Base-by-base conservation (phyloP, 2,797 vertebrate species). In the Acropternis orthonyx region DNA sequence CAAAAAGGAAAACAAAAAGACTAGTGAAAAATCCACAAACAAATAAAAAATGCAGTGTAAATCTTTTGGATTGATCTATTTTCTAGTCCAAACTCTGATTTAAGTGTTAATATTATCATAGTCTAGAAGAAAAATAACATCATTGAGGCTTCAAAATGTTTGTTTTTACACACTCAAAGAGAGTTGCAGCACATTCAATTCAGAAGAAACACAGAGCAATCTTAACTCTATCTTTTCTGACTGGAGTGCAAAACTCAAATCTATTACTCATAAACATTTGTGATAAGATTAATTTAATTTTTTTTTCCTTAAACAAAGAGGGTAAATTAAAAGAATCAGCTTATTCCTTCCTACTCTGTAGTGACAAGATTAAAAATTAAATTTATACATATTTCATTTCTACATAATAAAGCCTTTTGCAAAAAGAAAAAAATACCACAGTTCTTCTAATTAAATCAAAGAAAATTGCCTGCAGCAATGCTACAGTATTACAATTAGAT, bases 371-470 rank as follows among this genome's bases (percentile, higher is more conserved):
- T 98, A 98, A 98, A 98, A 98, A 98, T 98, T 98, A 98, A 98
- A 98, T 98, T 98, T 98, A 98, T 98, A 98, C 98, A 98, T 98
- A 98, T 98, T 98, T 98, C 97, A 98, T 98, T 98, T 97, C 98
- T 97, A 98, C 98, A 98, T 98, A 98, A 98, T 98, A 98, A 98
- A 98, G 97, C 92, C 97, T 98, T 98, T 98, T 97, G 89, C 88
- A 96, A 97, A 98, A 98, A 95, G 92, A 85, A 97, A 98, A 98
- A 97, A 97, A 96, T 94, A 97, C 96, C 90, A 97, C 94, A 95
- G 97, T 97, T 98, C 97, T 96, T 98, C 98, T 98, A 98, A 98
- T 98, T 98, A 98, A 98, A 98, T 98, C 98, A 98, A 98, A 98
- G 98, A 97, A 98, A 98, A 98, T 97, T 96, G 97, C 98, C 98